Evolutionary conservation across 2,797 vertebrate genomes (phyloP), one percentile per base, ranked within the genome.

Genomic region (Etheostoma perlongum): DNA sequence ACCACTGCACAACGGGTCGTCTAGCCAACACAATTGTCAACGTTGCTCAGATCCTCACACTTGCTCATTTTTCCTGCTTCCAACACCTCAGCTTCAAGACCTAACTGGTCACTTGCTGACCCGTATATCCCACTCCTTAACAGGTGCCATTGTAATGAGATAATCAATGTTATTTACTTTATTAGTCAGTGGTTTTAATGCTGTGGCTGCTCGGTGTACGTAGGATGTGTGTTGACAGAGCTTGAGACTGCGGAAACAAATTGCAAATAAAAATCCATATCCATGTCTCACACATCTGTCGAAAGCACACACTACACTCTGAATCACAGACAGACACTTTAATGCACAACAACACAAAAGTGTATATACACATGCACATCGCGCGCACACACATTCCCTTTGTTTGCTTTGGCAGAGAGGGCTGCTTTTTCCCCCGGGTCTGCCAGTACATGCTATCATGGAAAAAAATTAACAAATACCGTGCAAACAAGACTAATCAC

Each of bases 391-490:
- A 59, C 77, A 69, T 83, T 63, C 68, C 63, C 77, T 85, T 83
- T 92, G 85, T 94, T 94, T 93, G 92, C 92, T 93, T 95, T 95
- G 95, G 93, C 93, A 90, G 84, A 86, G 87, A 91, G 92, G 82
- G 88, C 85, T 90, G 88, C 90, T 84, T 95, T 93, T 91, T 91
- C 91, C 91, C 91, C 91, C 74, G 65, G 86, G 88, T 92, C 89
- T 91, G 93, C 94, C 94, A 95, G 92, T 90, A 94, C 92, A 92
- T 88, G 93, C 93, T 94, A 92, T 96, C 95, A 95, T 94, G 94
- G 94, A 94, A 95, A 94, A 93, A 92, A 91, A 58, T 84, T 69
- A 92, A 93, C 91, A 93, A 94, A 92, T 90, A 92, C 80, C 79
- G 65, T 70, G 84, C 89, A 91, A 92, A 91, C 88, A 89, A 77